phyloP scores from a whole-genome alignment of 2,797 vertebrate species.

The Lepus townsendii region DNA sequence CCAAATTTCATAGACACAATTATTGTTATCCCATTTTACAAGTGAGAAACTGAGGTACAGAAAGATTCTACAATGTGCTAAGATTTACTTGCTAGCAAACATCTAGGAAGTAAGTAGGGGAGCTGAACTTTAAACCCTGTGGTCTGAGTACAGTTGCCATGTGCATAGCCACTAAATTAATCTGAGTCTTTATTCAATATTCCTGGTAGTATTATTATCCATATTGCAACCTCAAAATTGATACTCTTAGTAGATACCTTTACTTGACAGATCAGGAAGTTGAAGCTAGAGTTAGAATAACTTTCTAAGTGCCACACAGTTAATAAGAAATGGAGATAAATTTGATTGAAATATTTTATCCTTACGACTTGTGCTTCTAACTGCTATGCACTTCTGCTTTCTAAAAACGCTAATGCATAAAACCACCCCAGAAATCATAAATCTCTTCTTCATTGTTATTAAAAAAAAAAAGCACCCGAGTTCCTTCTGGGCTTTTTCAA shows the following conservation, averaged over 20 bases:
- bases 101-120: slow-evolving; percentile 7
- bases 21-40: background rate
- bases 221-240: background rate
- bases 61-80: background rate
- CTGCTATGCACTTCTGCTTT: background rate
- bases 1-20: background rate
- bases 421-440: slow-evolving; percentile 24
- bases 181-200: background rate
- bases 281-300: background rate
- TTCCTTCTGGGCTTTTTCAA: slow-evolving; percentile 44
- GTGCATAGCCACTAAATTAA: background rate
- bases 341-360: slow-evolving; percentile 27
- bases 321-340: background rate
- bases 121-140: background rate
- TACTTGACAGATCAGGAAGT: background rate
- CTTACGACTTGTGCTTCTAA: background rate
- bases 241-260: background rate
- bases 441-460: background rate
- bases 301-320: background rate
- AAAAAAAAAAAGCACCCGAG: background rate
- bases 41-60: background rate
- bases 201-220: background rate
- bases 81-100: background rate
- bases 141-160: background rate
- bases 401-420: background rate